Evolutionary conservation across 2,797 vertebrate species (phyloP).

Genomic region (Myotis findleyi): DNA sequence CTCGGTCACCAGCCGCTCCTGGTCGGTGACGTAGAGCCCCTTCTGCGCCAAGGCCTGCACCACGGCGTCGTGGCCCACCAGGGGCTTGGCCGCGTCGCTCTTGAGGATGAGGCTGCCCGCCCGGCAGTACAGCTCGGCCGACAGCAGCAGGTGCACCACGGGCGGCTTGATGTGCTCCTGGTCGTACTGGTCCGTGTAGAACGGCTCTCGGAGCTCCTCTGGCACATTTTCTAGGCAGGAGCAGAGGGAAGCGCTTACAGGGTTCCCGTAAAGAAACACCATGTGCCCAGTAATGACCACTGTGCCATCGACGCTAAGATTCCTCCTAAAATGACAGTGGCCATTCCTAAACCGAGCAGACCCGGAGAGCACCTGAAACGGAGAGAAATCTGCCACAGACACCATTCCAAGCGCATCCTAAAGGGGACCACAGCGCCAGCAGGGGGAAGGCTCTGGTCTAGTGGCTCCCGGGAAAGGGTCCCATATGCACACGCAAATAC

Average conservation of each 20-base stretch:
- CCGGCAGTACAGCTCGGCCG: constrained; percentile 96
- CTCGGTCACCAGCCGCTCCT: constrained; percentile 96
- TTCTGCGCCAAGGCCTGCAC: constrained; percentile 97
- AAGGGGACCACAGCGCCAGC: neutral
- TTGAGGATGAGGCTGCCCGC: constrained; percentile 96
- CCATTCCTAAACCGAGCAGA: too few relatives aligned
- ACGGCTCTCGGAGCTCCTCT: constrained; percentile 94
- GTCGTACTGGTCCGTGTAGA: constrained; percentile 99
- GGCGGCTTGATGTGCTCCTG: constrained; percentile 99
- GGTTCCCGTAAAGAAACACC: constrained; percentile 10
- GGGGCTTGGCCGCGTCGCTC: constrained; percentile 93
- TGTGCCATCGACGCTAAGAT: neutral
- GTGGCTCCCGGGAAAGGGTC: neutral
- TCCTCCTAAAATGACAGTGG: neutral
- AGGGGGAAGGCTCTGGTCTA: neutral
- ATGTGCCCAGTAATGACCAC: neutral
- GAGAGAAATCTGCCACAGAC: neutral
- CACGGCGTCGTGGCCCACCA: constrained; percentile 96
- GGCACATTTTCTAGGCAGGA: constrained; percentile 93
- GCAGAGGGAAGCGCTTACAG: neutral
- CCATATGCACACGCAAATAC: neutral
- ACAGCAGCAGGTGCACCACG: constrained; percentile 94
- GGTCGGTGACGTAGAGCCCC: constrained; percentile 97
- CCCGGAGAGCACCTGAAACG: neutral
- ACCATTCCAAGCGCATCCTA: neutral